Percentiles rank a stretch among this genome's conserved stretches.
These are phyloP conservation scores for Gryllus bimaculatus DNA, from an alignment of 1,140 invertebrate species.

Conservation along the genomic window DNA sequence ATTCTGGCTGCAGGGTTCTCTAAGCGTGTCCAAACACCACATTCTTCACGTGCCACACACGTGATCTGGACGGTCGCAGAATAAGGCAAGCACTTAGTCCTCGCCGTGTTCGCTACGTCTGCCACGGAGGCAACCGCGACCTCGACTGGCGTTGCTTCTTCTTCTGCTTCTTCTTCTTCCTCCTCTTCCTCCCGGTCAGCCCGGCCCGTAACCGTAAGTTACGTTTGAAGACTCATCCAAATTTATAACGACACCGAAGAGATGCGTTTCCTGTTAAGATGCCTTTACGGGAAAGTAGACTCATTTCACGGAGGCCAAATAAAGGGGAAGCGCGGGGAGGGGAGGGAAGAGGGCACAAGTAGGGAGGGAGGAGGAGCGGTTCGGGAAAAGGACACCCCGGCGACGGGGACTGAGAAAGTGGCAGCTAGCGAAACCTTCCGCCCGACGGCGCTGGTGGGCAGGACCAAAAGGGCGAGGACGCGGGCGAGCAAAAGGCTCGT, in stretches of 20 bases:
- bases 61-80: no score
- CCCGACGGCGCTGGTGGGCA: no score
- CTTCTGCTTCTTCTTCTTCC: background rate
- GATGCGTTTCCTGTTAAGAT: background rate
- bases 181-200: background rate
- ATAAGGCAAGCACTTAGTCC: background rate
- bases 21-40: no score
- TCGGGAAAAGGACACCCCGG: background rate
- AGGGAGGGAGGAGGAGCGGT: background rate
- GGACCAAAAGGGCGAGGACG: no score
- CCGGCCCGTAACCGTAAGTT: constrained; percentile 6
- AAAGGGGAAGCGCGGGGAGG: background rate
- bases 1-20: no score
- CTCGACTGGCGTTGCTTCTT: no score
- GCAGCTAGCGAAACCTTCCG: background rate
- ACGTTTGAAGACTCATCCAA: background rate
- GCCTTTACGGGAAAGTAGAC: background rate
- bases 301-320: background rate
- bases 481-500: no score
- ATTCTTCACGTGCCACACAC: no score
- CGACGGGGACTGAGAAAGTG: background rate
- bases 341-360: no score
- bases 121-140: no score
- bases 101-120: background rate
- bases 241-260: background rate